Evolutionary conservation across 2,113 vertebrate genomes (phyloP), one percentile per base, ranked within the genome.

Genomic region (Rhinopomastus cyanomelas): DNA sequence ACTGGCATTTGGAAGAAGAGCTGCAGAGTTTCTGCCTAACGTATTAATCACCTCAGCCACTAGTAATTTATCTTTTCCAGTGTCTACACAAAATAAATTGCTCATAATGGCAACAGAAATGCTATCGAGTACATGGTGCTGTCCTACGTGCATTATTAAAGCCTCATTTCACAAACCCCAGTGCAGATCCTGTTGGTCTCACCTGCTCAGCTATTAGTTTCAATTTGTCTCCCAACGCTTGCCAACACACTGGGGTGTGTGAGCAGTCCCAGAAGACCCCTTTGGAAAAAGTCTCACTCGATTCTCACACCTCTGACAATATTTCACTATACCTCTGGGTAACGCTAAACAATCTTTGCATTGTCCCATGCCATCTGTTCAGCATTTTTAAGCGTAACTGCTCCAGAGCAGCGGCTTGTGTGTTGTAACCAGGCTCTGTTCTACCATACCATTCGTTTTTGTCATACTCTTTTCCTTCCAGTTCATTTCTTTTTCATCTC

Each of bases 301-400:
- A 60, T 95, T 95, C 93, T 85, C 92, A 96, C 92, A 95, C 93
- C 92, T 91, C 81, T 88, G 81, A 95, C 81, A 85, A 27, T 80
- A 87, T 95, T 95, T 95, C 94, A 95, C 74, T 90, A 62, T 87
- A 94, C 92, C 86, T 95, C 81, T 67, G 92, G 71, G 88, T 87
- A 94, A 88, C 26, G 65, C 88, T 92, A 94, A 94, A 96, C 95
- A 96, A 81, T 94, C 93, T 94, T 90, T 93, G 88, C 90, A 96
- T 95, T 96, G 93, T 96, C 90, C 81, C 69, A 20, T 96, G 90
- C 92, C 94, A 95, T 96, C 93, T 96, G 92, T 94, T 96, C 84
- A 60, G 60, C 90, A 88, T 95, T 96, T 95, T 66, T 79, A 73
- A 94, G 93, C 84, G 5, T 85, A 95, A 85, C 84, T 87, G 88